Base-by-base conservation (phyloP, 1,140 invertebrate genomes). In the Drosophila mojavensis region DNA sequence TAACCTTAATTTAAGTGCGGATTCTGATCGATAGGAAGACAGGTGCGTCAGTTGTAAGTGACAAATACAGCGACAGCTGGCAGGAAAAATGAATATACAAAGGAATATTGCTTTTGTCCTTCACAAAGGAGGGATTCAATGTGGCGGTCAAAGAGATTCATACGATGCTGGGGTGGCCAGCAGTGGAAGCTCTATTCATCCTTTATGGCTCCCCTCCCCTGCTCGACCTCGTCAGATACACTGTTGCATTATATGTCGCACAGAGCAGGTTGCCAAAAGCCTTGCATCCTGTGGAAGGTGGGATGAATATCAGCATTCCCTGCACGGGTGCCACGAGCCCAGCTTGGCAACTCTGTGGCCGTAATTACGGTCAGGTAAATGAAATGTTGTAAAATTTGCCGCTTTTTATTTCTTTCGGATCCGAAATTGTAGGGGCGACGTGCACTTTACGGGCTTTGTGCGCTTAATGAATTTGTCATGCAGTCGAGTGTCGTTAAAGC, bases 381-480 rank as follows among this genome's bases (percentile, higher is more conserved):
- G 82, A 68, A 86, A 82, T 86, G 75, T 66, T 88, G 79, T 88
- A 77, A 83, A 86, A 79, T 71, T 72, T 75, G 73, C 17, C 26
- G 41, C 56, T 45, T 61, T 68, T 53, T 72, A 47, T 59, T 59
- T 55, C 45, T 53, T 61, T 45, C 51, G 33, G 20, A 20, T 58
- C 9, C 20, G 20, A 24, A 24, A 24, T 1, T 45, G 13, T 65
- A 45, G 59, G 45, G 24, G 43, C 39, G 54, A 36, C 39, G 50
- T 71, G 76, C 83, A 88, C 68, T 86, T 78, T 78, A 60, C 67
- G 78, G 63, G 84, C 78, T 81, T 86, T 85, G 81, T 86, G 82
- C 82, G 69, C 67, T 86, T 72, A 72, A 80, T 83, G 80, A 88
- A 88, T 89, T 88, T 89, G 84, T 89, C 74, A 80, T 84, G 84